phyloP scores from a whole-genome alignment of 2,888 invertebrate species.

The Monochamus alternatus region DNA sequence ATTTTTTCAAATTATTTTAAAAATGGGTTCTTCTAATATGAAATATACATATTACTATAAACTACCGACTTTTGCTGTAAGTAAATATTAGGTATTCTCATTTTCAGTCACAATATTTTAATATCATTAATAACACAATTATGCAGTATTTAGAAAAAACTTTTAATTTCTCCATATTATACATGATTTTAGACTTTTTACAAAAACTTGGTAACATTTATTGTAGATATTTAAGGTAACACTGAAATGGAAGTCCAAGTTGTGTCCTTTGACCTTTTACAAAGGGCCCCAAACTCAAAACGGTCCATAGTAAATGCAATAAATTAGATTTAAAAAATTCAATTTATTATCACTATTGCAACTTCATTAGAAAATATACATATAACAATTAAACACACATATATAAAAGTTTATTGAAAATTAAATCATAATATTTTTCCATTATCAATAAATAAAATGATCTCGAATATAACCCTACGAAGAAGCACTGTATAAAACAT shows the following conservation, averaged over 20 bases:
- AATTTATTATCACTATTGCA: constrained; percentile 8
- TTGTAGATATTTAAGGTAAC: neutral
- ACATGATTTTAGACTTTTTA: neutral
- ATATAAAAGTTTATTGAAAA: constrained; percentile 44
- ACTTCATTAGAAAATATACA: constrained; percentile 3
- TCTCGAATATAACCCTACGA: constrained; percentile 33
- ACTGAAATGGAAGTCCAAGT: neutral
- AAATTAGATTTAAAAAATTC: neutral
- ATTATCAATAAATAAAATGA: constrained; percentile 43
- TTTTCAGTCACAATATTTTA: constrained; percentile 36
- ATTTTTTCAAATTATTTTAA: no score
- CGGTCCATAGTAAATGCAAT: neutral
- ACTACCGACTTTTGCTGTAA: no score
- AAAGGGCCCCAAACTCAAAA: no score
- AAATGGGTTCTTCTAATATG: no score
- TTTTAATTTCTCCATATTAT: neutral
- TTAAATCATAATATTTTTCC: constrained; percentile 37
- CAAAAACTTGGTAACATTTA: neutral
- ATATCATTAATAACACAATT: constrained; percentile 7
- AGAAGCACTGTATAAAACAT: constrained; percentile 34
- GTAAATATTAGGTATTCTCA: no score
- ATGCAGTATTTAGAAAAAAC: neutral
- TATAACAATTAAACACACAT: constrained; percentile 20
- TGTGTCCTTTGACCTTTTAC: neutral
- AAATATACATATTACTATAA: no score